Evolutionary conservation across 2,113 vertebrate genomes (phyloP), one percentile per base, ranked within the genome.

Genomic region (Poeciliopsis prolifica): DNA sequence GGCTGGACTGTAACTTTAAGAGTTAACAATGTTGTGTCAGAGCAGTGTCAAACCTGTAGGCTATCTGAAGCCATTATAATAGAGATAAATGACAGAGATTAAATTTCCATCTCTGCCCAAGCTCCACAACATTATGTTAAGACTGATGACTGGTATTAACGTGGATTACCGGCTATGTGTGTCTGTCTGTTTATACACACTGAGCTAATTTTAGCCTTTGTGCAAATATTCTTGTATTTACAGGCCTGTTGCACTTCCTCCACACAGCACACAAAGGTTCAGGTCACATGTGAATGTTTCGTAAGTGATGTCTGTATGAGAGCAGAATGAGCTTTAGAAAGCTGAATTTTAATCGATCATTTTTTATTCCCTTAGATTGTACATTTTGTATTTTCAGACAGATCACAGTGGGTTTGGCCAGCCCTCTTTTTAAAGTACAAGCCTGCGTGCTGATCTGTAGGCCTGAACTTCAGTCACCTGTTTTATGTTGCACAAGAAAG

Each of bases 41-140:
- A 48, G 44, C 15, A 19, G 15, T 48, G 44, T 86, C 73, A 74
- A 68, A 69, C 12, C 65, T 30, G 11, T 65, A 12, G 4, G 61
- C 70, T 67, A 31, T 69, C 65, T 37, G 62, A 65, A 84, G 86
- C 69, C 60, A n/a, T 62, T 81, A 72, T 89, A 91, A 90, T 86
- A 77, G 83, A 91, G 87, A 91, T 58, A 15, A 65, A 91, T 91
- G 84, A 67, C 37, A 2, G 58, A 77, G 79, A 89, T 91, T 89
- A 85, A 84, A 84, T 77, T 69, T 72, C 79, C 78, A 81, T 89
- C 79, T 83, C 12, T n/a, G 64, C 65, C 44, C 67, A 24, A 61
- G n/a, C 76, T 70, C 65, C 72, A 44, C 66, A 81, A 74, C 82
- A 71, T 77, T 70, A 63, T 33, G 75, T 72, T 58, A 75, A 85